phyloP scores from a whole-genome alignment of 1,140 invertebrate genomes.

The Macrosteles quadrilineatus region DNA sequence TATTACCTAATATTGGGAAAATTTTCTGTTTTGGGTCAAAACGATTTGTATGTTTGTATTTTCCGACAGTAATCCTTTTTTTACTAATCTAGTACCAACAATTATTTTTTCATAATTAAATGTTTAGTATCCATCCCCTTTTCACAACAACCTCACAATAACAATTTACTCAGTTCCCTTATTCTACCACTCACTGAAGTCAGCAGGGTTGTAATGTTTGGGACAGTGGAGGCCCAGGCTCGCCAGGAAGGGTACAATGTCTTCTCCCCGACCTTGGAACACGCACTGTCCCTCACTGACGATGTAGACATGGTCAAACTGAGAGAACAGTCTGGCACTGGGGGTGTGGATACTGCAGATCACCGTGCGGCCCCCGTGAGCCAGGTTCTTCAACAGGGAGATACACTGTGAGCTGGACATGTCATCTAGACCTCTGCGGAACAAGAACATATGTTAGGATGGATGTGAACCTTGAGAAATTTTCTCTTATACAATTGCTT shows the following conservation, averaged over 20 bases:
- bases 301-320: constrained; percentile 77
- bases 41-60: too few relatives aligned
- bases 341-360: constrained; percentile 93
- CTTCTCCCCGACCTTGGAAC: constrained; percentile 66
- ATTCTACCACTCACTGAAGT: constrained; percentile 80
- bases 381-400: constrained; percentile 72
- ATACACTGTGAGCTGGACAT: constrained; percentile 74
- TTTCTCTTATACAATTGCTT: too few relatives aligned
- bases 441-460: constrained; percentile 41
- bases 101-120: too few relatives aligned
- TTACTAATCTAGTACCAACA: too few relatives aligned
- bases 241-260: constrained; percentile 69
- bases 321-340: constrained; percentile 73
- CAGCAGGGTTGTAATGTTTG: constrained; percentile 76
- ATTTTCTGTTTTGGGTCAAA: too few relatives aligned
- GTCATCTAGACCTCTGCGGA: constrained; percentile 72
- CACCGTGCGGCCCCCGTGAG: constrained; percentile 78
- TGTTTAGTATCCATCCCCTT: too few relatives aligned
- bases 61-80: too few relatives aligned
- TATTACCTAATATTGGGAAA: too few relatives aligned
- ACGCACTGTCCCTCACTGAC: constrained; percentile 72
- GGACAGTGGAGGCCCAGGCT: constrained; percentile 69
- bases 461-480: too few relatives aligned
- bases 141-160: too few relatives aligned
- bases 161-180: too few relatives aligned